Evolutionary conservation across 1,140 invertebrate genomes (phyloP).

Genomic region (Drosophila dunni): DNA sequence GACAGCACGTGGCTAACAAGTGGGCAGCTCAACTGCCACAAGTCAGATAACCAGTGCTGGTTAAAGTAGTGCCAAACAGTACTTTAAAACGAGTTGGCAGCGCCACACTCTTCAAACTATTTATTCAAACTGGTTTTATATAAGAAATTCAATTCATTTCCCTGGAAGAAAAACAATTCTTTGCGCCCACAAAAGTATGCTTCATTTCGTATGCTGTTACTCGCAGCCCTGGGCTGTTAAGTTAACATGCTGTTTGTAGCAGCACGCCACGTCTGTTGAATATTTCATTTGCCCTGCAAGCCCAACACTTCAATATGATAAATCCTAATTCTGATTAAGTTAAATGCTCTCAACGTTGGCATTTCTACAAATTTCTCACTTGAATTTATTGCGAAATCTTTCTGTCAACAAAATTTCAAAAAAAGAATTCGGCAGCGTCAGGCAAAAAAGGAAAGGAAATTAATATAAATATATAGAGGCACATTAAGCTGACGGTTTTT

Average conservation of each 20-base stretch:
- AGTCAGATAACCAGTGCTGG: constrained; percentile 2
- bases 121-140: not conserved
- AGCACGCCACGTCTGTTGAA: not conserved
- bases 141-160: no score
- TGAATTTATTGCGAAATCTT: constrained; percentile 57
- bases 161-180: no score
- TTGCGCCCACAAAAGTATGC: no score
- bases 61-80: not conserved
- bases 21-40: constrained; percentile 28
- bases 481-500: constrained; percentile 1
- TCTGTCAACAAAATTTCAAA: constrained; percentile 47
- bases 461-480: constrained; percentile 11
- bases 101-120: not conserved
- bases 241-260: constrained; percentile 7
- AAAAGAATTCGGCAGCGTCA: not conserved
- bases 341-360: not conserved
- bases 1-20: constrained; percentile 29
- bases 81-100: constrained; percentile 18
- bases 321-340: constrained; percentile 21
- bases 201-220: no score
- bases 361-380: constrained; percentile 20
- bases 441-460: not conserved
- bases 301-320: not conserved
- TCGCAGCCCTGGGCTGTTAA: not conserved
- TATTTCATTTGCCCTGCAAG: constrained; percentile 1